These are phyloP conservation scores for Copsychus sechellarum DNA, from an alignment of 2,113 vertebrate species.

Conservation along the genomic window DNA sequence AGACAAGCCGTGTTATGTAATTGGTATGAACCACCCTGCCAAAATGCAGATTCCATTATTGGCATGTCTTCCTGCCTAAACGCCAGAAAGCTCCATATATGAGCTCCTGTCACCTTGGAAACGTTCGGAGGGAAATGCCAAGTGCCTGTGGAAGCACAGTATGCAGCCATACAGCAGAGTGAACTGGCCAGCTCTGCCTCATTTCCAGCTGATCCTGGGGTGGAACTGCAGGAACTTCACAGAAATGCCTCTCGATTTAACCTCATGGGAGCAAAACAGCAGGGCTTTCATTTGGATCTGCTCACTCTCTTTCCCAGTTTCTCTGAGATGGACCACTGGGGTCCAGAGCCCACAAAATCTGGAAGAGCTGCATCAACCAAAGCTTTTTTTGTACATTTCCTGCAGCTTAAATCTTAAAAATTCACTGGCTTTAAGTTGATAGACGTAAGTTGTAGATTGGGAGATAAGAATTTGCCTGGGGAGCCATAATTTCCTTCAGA, in stretches of 20 bases:
- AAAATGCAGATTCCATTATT: constrained; percentile 20
- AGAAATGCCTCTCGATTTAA: not conserved
- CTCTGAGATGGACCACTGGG: not conserved
- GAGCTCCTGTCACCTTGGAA: constrained; percentile 69
- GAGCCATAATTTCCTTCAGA: not conserved
- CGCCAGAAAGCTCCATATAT: constrained; percentile 39
- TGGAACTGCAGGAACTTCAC: not conserved
- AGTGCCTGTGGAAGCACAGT: not conserved
- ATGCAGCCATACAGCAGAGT: not conserved
- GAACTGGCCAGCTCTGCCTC: not conserved
- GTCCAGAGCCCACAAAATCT: not conserved
- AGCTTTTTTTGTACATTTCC: not conserved
- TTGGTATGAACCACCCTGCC: not conserved
- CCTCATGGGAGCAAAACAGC: not conserved
- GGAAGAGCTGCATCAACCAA: not conserved
- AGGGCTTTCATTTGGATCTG: not conserved
- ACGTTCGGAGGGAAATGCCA: constrained; percentile 44
- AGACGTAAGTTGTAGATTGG: not conserved
- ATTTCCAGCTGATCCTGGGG: not conserved
- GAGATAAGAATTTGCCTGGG: not conserved
- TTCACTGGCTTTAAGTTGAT: not conserved
- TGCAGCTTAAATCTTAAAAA: not conserved
- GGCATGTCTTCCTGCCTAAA: constrained; percentile 45
- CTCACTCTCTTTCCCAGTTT: fast-evolving
- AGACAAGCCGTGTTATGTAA: not conserved